These are phyloP conservation scores for Anhinga rufa DNA, from an alignment of 2,113 vertebrate species.

Conservation along the genomic window DNA sequence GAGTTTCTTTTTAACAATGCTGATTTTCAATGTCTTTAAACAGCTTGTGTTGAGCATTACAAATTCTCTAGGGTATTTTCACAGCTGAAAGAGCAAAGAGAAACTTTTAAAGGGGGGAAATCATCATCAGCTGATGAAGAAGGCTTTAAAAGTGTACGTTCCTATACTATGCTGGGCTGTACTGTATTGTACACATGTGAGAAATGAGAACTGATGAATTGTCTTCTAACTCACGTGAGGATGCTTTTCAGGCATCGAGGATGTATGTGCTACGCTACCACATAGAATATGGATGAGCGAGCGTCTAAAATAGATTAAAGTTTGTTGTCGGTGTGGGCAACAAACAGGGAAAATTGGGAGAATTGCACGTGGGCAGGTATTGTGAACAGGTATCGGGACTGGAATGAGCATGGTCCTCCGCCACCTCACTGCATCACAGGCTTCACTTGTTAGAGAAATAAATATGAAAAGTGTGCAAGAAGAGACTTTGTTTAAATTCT, in stretches of 20 bases:
- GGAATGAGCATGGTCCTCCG: not conserved
- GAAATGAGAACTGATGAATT: not conserved
- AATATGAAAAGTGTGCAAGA: not conserved
- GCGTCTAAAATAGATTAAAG: not conserved
- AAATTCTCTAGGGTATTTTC: not conserved
- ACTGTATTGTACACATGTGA: accelerated
- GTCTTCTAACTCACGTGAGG: not conserved
- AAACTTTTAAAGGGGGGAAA: not conserved
- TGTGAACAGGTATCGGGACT: not conserved
- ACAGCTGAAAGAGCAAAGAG: not conserved
- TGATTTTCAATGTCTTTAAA: not conserved
- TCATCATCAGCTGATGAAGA: not conserved
- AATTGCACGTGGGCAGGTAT: not conserved
- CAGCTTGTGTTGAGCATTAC: not conserved
- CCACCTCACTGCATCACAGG: accelerated
- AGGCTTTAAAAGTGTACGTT: not conserved
- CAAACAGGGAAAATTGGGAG: not conserved
- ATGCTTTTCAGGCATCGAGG: not conserved
- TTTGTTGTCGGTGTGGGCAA: not conserved
- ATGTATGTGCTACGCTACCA: not conserved
- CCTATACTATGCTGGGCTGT: not conserved
- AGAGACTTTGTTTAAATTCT: not conserved
- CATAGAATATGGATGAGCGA: not conserved
- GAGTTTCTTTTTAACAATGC: not conserved
- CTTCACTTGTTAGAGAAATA: not conserved